Evolutionary conservation across 2,797 vertebrate genomes (phyloP), one percentile per base, ranked within the genome.

Genomic region (Huso huso): DNA sequence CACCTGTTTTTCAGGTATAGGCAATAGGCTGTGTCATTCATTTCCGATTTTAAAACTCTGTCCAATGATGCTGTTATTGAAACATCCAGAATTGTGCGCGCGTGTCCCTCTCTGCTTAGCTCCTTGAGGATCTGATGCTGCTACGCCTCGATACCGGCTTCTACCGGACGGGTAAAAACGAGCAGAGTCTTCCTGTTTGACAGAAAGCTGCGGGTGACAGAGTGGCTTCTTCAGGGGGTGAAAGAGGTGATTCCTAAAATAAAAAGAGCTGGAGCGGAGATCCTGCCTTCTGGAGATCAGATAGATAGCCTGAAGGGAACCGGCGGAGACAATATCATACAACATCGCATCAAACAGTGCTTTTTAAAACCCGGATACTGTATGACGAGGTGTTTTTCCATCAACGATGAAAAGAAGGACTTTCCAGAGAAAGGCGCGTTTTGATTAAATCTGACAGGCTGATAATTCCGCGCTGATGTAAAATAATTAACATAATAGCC

Each of bases 401-500:
- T 86, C 66, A 73, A 62, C 76, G 75, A 80, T 76, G 83, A 81
- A 84, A 86, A 75, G 83, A 84, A 70, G 84, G 72, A 81, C 90
- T 91, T 93, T 85, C 79, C 67, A 78, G 81, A 88, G 87, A 89
- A 91, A 88, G 80, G 75, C 80, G 89, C 74, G 77, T 90, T 91
- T 92, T 91, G 89, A 93, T 94, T 90, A 89, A 95, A 93, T 83
- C 80, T 93, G 94, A 94, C 93, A 89, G 84, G 89, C 84, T 87
- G 90, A 89, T 91, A 86, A 93, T 91, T 90, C 90, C 85, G 86
- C 88, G 84, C 88, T 91, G 90, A 86, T 93, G 90, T 86, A 86
- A 90, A 93, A 94, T 93, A 93, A 96, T 95, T 92, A 93, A 90
- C 91, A 91, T 93, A 94, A 95, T 93, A 93, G 87, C 89, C 84